phyloP scores from a whole-genome alignment of 2,797 vertebrate genomes.

The Enteromius afrohamiltoni region DNA sequence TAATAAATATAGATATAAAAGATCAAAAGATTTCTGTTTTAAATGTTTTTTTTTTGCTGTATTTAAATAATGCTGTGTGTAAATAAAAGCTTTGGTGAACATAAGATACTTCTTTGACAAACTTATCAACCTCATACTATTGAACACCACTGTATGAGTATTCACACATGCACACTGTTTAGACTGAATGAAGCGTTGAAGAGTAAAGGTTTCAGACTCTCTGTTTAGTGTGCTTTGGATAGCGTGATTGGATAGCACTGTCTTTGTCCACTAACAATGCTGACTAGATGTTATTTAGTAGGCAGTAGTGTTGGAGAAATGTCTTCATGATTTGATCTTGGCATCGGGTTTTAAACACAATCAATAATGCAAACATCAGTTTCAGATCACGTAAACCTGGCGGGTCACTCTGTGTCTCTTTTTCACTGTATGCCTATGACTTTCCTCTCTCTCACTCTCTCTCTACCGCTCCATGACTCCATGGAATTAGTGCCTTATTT shows the following conservation, averaged over 20 bases:
- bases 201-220: no score
- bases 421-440: not conserved
- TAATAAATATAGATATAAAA: no score
- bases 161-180: not conserved
- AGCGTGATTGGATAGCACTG: not conserved
- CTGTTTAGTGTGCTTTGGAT: not conserved
- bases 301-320: slow-evolving; percentile 17
- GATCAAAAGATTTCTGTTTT: no score
- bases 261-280: slow-evolving; percentile 29
- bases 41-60: not conserved
- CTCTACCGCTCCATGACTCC: slow-evolving; percentile 1
- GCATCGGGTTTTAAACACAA: slow-evolving; percentile 46
- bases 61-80: no score
- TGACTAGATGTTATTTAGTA: slow-evolving; percentile 35
- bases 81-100: not conserved
- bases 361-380: slow-evolving; percentile 41
- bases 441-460: slow-evolving; percentile 51
- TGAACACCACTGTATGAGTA: not conserved
- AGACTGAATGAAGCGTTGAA: not conserved
- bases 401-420: slow-evolving; percentile 52
- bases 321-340: slow-evolving; percentile 25
- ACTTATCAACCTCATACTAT: not conserved
- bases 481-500: slow-evolving; percentile 5
- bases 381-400: slow-evolving; percentile 27
- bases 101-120: not conserved